These are phyloP conservation scores for Pachypsylla venusta DNA, from an alignment of 1,140 invertebrate species.

Conservation along the genomic window DNA sequence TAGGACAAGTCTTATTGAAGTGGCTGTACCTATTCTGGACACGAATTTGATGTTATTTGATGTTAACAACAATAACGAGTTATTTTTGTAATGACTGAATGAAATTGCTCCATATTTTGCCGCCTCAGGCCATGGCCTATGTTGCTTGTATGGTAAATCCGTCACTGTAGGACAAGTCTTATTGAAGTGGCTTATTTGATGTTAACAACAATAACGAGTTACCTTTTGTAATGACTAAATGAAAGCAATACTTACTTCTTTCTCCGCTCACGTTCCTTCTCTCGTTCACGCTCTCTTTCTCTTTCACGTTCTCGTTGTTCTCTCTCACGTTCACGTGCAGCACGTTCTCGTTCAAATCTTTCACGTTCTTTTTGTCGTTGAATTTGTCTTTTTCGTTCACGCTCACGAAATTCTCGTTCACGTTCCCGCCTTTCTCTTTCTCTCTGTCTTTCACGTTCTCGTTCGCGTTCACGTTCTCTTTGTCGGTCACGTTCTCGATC, in stretches of 20 bases:
- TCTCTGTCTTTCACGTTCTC: neutral
- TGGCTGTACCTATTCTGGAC: too few relatives aligned
- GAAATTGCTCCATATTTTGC: too few relatives aligned
- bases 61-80: too few relatives aligned
- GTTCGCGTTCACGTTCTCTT: neutral
- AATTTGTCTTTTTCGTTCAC: neutral
- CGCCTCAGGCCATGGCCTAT: too few relatives aligned
- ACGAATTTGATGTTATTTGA: too few relatives aligned
- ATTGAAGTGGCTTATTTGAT: too few relatives aligned
- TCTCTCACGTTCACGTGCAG: neutral
- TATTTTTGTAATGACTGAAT: too few relatives aligned
- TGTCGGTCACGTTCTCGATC: neutral
- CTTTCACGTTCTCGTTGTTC: neutral
- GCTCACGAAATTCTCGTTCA: slow-evolving; percentile 2
- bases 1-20: too few relatives aligned
- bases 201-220: too few relatives aligned
- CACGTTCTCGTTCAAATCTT: neutral
- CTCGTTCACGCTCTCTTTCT: neutral
- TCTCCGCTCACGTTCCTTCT: neutral
- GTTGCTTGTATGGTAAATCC: too few relatives aligned
- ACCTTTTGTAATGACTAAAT: neutral
- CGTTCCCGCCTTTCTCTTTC: neutral
- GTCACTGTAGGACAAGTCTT: too few relatives aligned
- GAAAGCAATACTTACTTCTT: slow-evolving; percentile 2
- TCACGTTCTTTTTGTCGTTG: neutral